Evolutionary conservation across 2,888 invertebrate species (phyloP), one percentile per base, ranked within the genome.

Genomic region (Aromia moschata): DNA sequence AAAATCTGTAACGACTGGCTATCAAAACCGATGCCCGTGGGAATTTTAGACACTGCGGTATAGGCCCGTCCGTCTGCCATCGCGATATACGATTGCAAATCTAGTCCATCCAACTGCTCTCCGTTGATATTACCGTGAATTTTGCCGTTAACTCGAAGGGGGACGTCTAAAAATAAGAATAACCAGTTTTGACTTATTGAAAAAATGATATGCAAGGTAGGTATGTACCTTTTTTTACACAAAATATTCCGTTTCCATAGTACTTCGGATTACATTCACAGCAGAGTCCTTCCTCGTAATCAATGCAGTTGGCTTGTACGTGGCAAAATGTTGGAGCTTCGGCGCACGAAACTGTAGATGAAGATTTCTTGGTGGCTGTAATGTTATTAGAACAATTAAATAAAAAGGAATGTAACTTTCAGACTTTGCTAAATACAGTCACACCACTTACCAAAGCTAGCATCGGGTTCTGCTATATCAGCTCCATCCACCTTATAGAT

Each of bases 211-310:
- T n/a, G n/a, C n/a, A n/a, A n/a, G n/a, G n/a, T n/a, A n/a, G n/a
- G n/a, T n/a, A 14, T 5, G 73, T 75, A 85, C 90, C 88, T 76
- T 89, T 86, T 78, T 90, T 90, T 58, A 98, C 86, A 76, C 98
- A 98, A 49, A 89, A 89, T 77, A 88, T 88, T 52, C 98, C 98
- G 77, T 98, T 98, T 62, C 98, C 98, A 76, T 93, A 96, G 81
- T 83, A 94, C 3, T 91, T 92, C n/a, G 85, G 81, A 31, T 86
- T 84, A 77, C 98, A 98, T 63, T 86, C 83, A 78, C 98, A 99
- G 76, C 98, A 98, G 77, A 91, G 96, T 5, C 97, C 97, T 25
- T 85, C 84, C 46, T 86, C 84, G 73, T 90, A 91, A 78, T 98
- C 96, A 3, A 88, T 82, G 78, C 97, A 98, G 52, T 84, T 84